Percentiles rank a stretch among this genome's conserved stretches.
These are phyloP conservation scores for Nothobranchius kuhntae DNA, from an alignment of 2,113 vertebrate species.

Conservation along the genomic window DNA sequence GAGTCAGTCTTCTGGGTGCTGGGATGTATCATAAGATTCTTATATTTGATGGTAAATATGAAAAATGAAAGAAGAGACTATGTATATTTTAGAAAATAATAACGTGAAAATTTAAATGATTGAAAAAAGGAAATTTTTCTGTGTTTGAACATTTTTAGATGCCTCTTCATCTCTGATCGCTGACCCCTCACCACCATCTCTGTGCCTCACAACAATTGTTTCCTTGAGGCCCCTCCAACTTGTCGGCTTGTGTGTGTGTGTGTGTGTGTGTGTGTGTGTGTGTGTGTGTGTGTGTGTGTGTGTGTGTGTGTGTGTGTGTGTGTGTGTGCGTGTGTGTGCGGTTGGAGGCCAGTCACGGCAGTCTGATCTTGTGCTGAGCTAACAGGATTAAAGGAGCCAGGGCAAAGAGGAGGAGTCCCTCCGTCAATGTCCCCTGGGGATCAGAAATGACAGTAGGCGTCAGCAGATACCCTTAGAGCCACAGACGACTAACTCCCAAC, in stretches of 20 bases:
- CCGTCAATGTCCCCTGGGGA: conserved; percentile 45
- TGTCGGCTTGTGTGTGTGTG: conserved; percentile 8
- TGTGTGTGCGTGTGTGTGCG: too few relatives aligned
- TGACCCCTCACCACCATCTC: conserved; percentile 46
- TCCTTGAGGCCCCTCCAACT: conserved; percentile 53
- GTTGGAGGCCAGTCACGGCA: conserved; percentile 46
- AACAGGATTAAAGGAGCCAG: conserved; percentile 72
- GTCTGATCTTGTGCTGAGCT: conserved; percentile 65
- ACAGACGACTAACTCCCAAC: conserved; percentile 23
- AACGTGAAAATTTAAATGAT: too few relatives aligned
- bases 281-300: too few relatives aligned
- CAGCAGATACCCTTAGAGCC: conserved; percentile 53
- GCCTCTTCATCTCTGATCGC: conserved; percentile 35
- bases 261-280: conserved; percentile 3
- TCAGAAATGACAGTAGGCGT: conserved; percentile 54
- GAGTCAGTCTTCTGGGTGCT: conserved; percentile 10
- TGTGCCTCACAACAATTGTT: conserved; percentile 66
- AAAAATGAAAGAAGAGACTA: conserved; percentile 14
- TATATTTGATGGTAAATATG: not conserved
- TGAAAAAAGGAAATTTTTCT: not conserved
- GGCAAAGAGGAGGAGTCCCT: conserved; percentile 46
- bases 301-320: too few relatives aligned
- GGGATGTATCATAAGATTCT: too few relatives aligned
- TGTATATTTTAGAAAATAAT: conserved; percentile 6
- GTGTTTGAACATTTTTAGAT: not conserved